Evolutionary conservation across 2,113 vertebrate genomes (phyloP), one percentile per base, ranked within the genome.

Genomic region (Cyphomyrus plagiostoma): DNA sequence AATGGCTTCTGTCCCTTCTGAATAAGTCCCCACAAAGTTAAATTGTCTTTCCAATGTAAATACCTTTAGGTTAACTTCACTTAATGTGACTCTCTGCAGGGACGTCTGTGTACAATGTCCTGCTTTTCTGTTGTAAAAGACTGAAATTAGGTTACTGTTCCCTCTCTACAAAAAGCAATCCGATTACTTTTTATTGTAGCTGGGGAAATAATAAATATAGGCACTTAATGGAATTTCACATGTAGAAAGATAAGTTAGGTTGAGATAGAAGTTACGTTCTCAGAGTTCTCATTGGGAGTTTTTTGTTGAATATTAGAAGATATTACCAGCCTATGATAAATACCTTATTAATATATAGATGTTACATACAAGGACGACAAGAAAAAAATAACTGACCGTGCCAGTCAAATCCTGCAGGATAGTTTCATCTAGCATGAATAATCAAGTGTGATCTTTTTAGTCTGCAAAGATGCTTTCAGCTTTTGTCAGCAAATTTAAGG

Each of bases 401-500:
- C 21, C 39, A 80, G 23, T 45, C 80, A 15, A n/a, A 39, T 80
- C 86, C 91, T 26, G 21, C 62, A 87, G 66, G 52, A 87, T 26
- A 62, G 82, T 46, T 42, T 89, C 35, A 89, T 26, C 42, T 62
- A 35, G 86, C 62, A 89, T 62, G 89, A 86, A 88, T 86, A 91
- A 80, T 66, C 46, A 48, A 89, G 85, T 62, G 86, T 86, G 83
- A 83, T 89, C 87, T 90, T 19, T 87, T n/a, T 86, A 56, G 42
- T 86, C 70, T 90, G 9, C n/a, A 35, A 8, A 53, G 88, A 91
- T 87, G 85, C 83, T 87, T 89, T 89, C 77, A 30, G 87, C 74
- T 83, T 89, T 92, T 90, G 89, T 89, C 89, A 91, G 90, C 89
- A 21, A 58, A 90, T 90, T 89, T 66, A 70, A 84, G 88, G 89